Percentiles rank a stretch among this genome's conserved stretches.
phyloP scores from a whole-genome alignment of 2,888 invertebrate genomes.

The Mantis religiosa region DNA sequence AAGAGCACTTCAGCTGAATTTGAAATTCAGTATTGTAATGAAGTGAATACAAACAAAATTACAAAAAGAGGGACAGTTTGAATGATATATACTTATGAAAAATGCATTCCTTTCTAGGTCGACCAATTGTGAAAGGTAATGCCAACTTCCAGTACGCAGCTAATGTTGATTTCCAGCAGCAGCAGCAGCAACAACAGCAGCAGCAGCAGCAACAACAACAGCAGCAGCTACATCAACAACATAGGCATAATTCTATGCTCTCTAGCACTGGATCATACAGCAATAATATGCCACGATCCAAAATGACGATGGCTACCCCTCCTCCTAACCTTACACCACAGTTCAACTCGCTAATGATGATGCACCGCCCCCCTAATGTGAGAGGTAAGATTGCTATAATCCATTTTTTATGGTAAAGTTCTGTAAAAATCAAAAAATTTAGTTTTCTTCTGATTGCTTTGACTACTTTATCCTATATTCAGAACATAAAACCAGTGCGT shows the following conservation, averaged over 20 bases:
- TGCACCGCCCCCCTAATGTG: conserved; percentile 7
- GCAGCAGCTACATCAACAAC: conserved; percentile 42
- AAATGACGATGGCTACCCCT: conserved; percentile 40
- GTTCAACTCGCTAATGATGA: conserved; percentile 23
- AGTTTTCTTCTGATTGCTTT: too few relatives aligned
- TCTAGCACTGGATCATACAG: background rate
- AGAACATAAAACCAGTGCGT: too few relatives aligned
- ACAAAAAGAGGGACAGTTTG: too few relatives aligned
- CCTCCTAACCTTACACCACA: conserved; percentile 29
- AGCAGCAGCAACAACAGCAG: too few relatives aligned
- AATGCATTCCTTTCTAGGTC: conserved; percentile 41
- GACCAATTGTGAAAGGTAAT: conserved; percentile 57
- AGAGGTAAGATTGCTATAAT: background rate
- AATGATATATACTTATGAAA: too few relatives aligned
- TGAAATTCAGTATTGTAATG: too few relatives aligned
- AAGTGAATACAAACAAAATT: too few relatives aligned
- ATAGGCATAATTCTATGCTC: conserved; percentile 39
- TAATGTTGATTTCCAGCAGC: conserved; percentile 27
- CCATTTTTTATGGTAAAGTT: too few relatives aligned
- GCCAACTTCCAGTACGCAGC: conserved; percentile 39
- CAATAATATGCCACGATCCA: conserved; percentile 40
- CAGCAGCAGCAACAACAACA: too few relatives aligned
- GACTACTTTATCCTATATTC: too few relatives aligned
- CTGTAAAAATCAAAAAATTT: too few relatives aligned
- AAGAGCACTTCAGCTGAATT: too few relatives aligned